Percentiles rank a stretch among this genome's conserved stretches.
These are phyloP conservation scores for Elachura formosa DNA, from an alignment of 2,113 vertebrate genomes.

Conservation along the genomic window DNA sequence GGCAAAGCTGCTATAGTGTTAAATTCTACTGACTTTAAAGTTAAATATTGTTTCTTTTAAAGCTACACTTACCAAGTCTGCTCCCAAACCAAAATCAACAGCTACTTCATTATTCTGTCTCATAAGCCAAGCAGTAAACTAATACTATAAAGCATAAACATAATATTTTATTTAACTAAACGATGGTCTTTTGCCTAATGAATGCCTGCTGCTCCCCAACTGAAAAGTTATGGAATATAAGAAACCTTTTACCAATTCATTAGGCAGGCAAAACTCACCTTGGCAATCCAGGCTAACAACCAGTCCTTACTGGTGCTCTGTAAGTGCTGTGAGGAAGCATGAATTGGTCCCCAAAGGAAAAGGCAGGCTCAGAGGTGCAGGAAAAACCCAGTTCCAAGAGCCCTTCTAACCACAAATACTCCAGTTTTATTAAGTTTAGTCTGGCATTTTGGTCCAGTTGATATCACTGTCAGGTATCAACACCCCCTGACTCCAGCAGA, in stretches of 20 bases:
- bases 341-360: constrained; percentile 28
- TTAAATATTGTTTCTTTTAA: background rate
- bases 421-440: background rate
- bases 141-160: background rate
- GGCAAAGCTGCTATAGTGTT: background rate
- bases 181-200: background rate
- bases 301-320: background rate
- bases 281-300: background rate
- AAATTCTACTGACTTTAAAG: background rate
- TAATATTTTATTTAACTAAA: background rate
- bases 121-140: background rate
- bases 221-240: background rate
- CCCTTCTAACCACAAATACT: constrained; percentile 31
- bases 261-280: constrained; percentile 24
- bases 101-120: background rate
- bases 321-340: background rate
- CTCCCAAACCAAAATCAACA: background rate
- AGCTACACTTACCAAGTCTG: background rate
- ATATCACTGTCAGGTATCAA: background rate
- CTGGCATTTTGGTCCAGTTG: background rate
- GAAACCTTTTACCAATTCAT: constrained; percentile 22
- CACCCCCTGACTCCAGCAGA: background rate
- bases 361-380: constrained; percentile 16
- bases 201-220: background rate
- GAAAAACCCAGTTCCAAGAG: constrained; percentile 20